Evolutionary conservation across 1,140 invertebrate genomes (phyloP).

Genomic region (Asbolus verrucosus): DNA sequence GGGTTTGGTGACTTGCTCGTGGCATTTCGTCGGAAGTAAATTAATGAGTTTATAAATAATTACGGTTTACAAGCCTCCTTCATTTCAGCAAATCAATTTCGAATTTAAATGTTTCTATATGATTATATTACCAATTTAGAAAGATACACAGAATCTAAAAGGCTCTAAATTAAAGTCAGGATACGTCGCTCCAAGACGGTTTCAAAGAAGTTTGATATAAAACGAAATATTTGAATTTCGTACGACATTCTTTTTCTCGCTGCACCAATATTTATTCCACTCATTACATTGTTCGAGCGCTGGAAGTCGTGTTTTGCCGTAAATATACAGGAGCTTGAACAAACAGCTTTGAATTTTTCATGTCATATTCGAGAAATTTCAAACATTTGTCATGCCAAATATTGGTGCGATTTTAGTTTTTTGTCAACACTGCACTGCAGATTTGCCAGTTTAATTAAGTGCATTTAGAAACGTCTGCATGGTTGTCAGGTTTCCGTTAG

Average conservation of each 20-base stretch:
- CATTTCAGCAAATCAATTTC: constrained; percentile 5
- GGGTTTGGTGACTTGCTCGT: constrained; percentile 9
- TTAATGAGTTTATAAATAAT: constrained; percentile 33
- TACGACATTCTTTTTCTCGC: too few relatives aligned
- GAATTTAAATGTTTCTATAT: constrained; percentile 6
- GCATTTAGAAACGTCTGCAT: too few relatives aligned
- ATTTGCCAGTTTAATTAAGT: neutral
- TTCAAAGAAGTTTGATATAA: too few relatives aligned
- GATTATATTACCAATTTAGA: constrained; percentile 8
- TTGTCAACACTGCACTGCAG: neutral
- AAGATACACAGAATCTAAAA: too few relatives aligned
- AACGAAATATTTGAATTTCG: constrained; percentile 10
- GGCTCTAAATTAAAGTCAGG: neutral
- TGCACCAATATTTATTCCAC: neutral
- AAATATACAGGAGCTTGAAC: too few relatives aligned
- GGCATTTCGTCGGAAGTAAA: constrained; percentile 29
- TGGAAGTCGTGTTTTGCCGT: too few relatives aligned
- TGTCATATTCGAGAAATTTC: too few relatives aligned
- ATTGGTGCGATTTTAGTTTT: too few relatives aligned
- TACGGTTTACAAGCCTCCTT: neutral
- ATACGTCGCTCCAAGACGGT: neutral
- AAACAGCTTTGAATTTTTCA: too few relatives aligned
- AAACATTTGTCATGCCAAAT: too few relatives aligned
- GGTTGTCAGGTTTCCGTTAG: too few relatives aligned
- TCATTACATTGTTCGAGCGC: too few relatives aligned